Evolutionary conservation across 2,797 vertebrate genomes (phyloP).

Genomic region (Huso huso): DNA sequence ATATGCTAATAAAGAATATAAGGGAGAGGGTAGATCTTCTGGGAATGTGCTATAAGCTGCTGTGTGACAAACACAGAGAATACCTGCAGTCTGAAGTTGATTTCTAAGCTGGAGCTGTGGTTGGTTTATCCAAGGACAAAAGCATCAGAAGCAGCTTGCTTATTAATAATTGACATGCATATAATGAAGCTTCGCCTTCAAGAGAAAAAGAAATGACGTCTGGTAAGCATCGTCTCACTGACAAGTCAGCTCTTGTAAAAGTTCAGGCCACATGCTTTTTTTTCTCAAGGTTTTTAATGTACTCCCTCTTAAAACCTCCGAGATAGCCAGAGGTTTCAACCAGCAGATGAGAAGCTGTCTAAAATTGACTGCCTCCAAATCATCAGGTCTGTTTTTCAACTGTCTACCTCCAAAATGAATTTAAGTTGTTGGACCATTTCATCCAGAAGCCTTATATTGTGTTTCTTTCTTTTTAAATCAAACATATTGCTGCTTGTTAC

Average conservation of each 20-base stretch:
- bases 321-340: neutral
- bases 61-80: neutral
- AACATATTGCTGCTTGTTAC: neutral
- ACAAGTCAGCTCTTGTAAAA: neutral
- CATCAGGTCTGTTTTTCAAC: neutral
- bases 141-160: neutral
- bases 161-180: neutral
- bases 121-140: constrained; percentile 1
- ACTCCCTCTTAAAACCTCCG: neutral
- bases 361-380: neutral
- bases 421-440: neutral
- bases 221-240: neutral
- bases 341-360: neutral
- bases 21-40: no score
- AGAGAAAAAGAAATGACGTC: neutral
- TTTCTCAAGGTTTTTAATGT: neutral
- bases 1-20: no score
- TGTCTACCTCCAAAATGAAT: neutral
- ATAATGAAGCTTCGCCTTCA: neutral
- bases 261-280: neutral
- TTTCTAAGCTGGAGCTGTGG: neutral
- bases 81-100: neutral
- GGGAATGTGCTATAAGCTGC: no score
- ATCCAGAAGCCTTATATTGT: neutral
- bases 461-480: neutral